Evolutionary conservation across 2,797 vertebrate species (phyloP).

Genomic region (Gambelia wislizenii): DNA sequence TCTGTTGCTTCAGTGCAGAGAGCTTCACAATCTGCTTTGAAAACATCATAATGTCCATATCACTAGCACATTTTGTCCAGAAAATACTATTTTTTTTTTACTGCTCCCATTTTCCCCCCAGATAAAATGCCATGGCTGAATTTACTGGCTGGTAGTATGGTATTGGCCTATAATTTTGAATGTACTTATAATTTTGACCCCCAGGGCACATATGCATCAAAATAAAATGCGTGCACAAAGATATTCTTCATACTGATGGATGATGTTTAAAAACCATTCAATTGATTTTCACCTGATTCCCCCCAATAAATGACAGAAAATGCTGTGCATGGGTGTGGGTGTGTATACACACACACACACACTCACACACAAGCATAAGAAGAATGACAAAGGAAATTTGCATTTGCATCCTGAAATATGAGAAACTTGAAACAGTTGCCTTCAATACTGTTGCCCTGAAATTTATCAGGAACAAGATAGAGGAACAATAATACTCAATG

Average conservation of each 20-base stretch:
- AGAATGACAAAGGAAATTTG: conserved; percentile 39
- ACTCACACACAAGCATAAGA: conserved; percentile 40
- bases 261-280: conserved; percentile 31
- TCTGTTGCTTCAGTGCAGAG: conserved; percentile 31
- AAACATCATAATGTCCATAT: conserved; percentile 21
- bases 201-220: conserved; percentile 3
- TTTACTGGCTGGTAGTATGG: neutral
- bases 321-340: neutral
- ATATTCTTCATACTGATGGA: conserved; percentile 23
- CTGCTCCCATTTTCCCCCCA: conserved; percentile 18
- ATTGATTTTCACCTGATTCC: conserved; percentile 40
- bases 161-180: conserved; percentile 26
- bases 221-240: conserved; percentile 10
- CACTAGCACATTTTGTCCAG: conserved; percentile 10
- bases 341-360: too few species aligned
- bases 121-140: neutral
- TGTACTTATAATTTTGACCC: neutral
- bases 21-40: conserved; percentile 39
- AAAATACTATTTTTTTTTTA: neutral
- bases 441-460: conserved; percentile 55
- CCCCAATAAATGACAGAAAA: conserved; percentile 43
- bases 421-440: conserved; percentile 46
- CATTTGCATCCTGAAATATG: conserved; percentile 37
- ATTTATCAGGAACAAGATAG: conserved; percentile 51
- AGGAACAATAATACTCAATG: conserved; percentile 60